Evolutionary conservation across 2,113 vertebrate genomes (phyloP), one percentile per base, ranked within the genome.

Genomic region (Meriones unguiculatus): DNA sequence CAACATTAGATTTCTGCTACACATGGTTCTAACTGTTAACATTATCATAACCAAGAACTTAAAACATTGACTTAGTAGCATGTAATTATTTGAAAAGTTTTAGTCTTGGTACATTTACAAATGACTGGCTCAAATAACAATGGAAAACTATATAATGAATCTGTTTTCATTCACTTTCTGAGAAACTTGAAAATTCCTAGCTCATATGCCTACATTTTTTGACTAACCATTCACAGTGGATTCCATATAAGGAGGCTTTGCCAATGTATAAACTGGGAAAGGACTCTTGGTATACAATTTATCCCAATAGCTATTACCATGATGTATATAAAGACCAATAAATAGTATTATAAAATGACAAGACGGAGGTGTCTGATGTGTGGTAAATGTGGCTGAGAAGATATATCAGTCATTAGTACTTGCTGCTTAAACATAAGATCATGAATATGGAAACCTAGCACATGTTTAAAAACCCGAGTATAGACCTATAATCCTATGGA

Each of bases 201-300:
- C 11, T 88, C 0, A 0, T 57, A 13, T 77, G 18, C 6, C 50
- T 85, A 41, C 8, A n/a, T 67, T 84, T 64, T 84, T 85, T 9
- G 2, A 5, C 3, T 88, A 73, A 41, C 1, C n/a, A 84, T 1
- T 84, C 9, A 0, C 10, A 0, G 38, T 52, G 4, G 24, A 35
- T 90, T 84, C 89, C 57, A 32, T n/a, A 25, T 94, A 75, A 75
- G 50, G 8, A 87, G 3, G 3, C 57, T 90, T 54, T 67, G 12
- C 54, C 64, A n/a, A 65, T 73, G 13, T 11, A 93, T 78, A 57
- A 92, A 82, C 82, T 20, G 7, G n/a, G 9, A 0, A 86, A 69
- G 10, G 0, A 87, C 0, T 17, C 88, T 0, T 18, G 38, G 1
- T 1, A 82, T 87, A 84, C 52, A 12, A 72, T 12, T 77, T 50